Percentiles rank a stretch among this genome's conserved stretches.
Conservation (phyloP, 2,888 invertebrate genomes). For the Pilophorus perplexus region DNA sequence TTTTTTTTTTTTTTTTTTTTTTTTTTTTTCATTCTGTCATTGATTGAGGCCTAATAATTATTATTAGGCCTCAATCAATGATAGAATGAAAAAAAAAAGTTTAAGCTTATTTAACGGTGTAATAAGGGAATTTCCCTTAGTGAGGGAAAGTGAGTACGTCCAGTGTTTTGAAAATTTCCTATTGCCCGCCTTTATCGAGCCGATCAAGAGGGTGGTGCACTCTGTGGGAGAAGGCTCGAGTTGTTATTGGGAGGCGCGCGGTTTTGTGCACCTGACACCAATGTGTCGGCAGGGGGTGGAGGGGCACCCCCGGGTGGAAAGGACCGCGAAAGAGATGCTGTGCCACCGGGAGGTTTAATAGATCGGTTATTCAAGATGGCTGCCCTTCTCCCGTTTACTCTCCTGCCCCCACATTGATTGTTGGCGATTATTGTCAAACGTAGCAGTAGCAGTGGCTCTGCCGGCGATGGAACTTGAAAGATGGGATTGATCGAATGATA, state of each 20-base stretch:
- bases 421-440: conserved; percentile 34
- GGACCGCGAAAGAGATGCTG: conserved; percentile 34
- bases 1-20: no score
- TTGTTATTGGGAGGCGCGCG: conserved; percentile 9
- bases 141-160: no score
- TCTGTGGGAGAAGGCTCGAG: conserved; percentile 22
- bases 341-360: conserved; percentile 31
- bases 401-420: conserved; percentile 27
- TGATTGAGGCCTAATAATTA: no score
- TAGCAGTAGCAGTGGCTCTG: no score
- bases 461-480: no score
- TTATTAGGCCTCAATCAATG: no score
- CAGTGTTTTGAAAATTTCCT: no score
- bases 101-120: no score
- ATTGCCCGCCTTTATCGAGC: conserved; percentile 12
- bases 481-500: no score
- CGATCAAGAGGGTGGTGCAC: conserved; percentile 29
- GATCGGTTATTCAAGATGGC: conserved; percentile 38
- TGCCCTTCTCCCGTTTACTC: conserved; percentile 25
- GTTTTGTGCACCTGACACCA: conserved; percentile 19
- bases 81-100: no score
- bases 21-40: no score
- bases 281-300: neutral
- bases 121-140: no score
- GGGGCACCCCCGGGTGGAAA: conserved; percentile 1